These are phyloP conservation scores for Mobula birostris DNA, from an alignment of 2,113 vertebrate genomes.

Conservation along the genomic window DNA sequence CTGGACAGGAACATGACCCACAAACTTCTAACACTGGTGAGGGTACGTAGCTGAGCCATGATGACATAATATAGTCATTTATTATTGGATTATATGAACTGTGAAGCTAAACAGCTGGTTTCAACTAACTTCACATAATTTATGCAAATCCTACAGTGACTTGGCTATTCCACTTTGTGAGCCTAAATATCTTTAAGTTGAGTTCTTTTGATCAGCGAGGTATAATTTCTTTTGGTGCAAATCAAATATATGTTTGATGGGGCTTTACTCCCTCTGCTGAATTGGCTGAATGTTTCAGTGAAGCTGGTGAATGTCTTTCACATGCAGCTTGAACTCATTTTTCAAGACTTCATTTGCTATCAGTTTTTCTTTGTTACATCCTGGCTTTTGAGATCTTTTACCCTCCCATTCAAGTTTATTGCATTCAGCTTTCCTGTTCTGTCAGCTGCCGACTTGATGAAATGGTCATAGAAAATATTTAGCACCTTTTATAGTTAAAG, in stretches of 20 bases:
- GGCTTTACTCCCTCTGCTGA: conserved; percentile 15
- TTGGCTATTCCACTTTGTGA: neutral
- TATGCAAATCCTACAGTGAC: conserved; percentile 14
- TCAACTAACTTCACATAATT: conserved; percentile 31
- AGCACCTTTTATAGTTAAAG: neutral
- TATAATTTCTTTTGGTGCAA: conserved; percentile 41
- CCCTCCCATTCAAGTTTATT: neutral
- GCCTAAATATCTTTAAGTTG: conserved; percentile 16
- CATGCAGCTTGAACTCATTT: neutral
- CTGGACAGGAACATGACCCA: neutral
- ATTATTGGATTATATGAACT: conserved; percentile 30
- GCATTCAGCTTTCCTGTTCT: neutral
- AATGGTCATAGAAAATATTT: conserved; percentile 8
- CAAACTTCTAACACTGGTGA: conserved; percentile 6
- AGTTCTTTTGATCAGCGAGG: neutral
- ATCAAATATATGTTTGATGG: conserved; percentile 29
- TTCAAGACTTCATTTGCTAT: neutral
- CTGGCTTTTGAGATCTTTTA: neutral
- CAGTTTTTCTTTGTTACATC: neutral
- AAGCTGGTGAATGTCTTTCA: neutral
- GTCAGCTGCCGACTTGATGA: neutral
- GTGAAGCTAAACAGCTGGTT: conserved; percentile 27
- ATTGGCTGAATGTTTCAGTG: neutral
- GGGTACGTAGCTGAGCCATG: neutral
- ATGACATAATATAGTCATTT: neutral